Evolutionary conservation across 2,797 vertebrate species (phyloP).

Genomic region (Heteromormyrus szaboi): DNA sequence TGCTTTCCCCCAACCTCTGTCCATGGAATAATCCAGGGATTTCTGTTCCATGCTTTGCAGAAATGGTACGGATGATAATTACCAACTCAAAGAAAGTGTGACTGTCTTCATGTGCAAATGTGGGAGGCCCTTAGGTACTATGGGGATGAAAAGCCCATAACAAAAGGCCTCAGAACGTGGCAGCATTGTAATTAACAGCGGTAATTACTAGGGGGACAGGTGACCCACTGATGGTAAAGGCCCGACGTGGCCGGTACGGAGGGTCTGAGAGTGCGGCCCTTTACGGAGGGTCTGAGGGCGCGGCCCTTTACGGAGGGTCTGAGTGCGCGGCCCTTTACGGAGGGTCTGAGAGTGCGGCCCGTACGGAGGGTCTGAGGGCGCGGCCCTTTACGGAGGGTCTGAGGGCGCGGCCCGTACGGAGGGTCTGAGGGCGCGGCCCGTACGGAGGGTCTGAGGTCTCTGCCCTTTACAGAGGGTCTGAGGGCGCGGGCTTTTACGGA

Average conservation of each 20-base stretch:
- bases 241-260: conserved; percentile 20
- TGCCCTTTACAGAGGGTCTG: not conserved
- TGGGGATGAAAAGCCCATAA: conserved; percentile 33
- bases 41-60: not conserved
- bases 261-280: not conserved
- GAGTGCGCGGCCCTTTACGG: no score
- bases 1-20: conserved; percentile 13
- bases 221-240: conserved; percentile 27
- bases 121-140: not conserved
- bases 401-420: no score
- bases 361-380: no score
- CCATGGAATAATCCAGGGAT: not conserved
- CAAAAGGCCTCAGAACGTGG: conserved; percentile 35
- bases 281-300: no score
- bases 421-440: no score
- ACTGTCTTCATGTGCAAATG: not conserved
- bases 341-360: no score
- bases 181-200: conserved; percentile 39
- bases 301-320: no score
- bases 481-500: no score
- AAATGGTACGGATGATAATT: not conserved
- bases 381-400: no score
- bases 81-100: not conserved
- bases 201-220: conserved; percentile 32
- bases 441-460: no score